Conservation (phyloP, 2,113 vertebrate species). For the Mus musculus region DNA sequence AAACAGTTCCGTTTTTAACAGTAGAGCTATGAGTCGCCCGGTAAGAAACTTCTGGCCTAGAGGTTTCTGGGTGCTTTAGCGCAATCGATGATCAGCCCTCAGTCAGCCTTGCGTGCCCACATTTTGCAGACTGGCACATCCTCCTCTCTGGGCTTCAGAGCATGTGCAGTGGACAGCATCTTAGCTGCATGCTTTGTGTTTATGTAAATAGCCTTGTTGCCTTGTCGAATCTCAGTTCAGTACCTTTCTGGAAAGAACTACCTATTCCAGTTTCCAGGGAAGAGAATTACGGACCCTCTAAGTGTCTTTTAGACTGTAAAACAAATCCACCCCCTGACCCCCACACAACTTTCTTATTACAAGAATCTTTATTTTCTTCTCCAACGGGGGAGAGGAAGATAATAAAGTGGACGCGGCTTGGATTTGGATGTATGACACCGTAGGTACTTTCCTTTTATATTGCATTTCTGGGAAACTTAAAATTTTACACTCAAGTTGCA, state of each 20-base stretch:
- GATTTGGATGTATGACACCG: neutral
- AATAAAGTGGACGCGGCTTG: slow-evolving; percentile 44
- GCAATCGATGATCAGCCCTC: neutral
- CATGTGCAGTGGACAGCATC: neutral
- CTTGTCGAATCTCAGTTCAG: neutral
- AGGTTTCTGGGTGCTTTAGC: neutral
- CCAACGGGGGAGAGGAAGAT: neutral
- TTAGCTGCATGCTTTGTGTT: neutral
- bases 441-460: slow-evolving; percentile 62
- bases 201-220: neutral
- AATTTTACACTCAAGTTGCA: slow-evolving; percentile 70
- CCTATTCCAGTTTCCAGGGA: slow-evolving; percentile 35
- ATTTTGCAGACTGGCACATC: neutral
- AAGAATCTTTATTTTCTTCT: slow-evolving; percentile 56
- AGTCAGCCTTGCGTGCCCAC: neutral
- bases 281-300: neutral
- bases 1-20: neutral
- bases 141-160: neutral
- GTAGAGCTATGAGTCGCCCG: neutral
- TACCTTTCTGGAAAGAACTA: slow-evolving; percentile 31
- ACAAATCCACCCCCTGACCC: neutral
- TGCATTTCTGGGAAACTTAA: slow-evolving; percentile 69
- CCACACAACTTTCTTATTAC: slow-evolving; percentile 21
- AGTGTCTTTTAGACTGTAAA: slow-evolving; percentile 51
- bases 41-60: neutral